Evolutionary conservation across 2,797 vertebrate genomes (phyloP).

Genomic region (Protosalanx chinensis): DNA sequence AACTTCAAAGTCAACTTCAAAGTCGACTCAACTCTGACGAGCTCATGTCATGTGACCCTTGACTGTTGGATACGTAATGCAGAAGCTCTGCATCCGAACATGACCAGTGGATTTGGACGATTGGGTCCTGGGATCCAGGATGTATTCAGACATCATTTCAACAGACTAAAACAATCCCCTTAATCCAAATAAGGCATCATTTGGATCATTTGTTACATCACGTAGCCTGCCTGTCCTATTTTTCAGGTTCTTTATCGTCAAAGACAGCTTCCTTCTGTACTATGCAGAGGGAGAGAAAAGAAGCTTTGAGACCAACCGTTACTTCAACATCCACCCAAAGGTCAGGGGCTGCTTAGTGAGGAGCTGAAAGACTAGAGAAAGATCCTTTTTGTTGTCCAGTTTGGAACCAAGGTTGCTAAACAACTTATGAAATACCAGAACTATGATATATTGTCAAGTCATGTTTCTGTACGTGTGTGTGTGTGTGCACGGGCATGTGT

Average conservation of each 20-base stretch:
- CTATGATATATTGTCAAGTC: too few relatives aligned
- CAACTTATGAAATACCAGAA: too few relatives aligned
- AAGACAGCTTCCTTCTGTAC: constrained; percentile 96
- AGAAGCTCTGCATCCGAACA: too few relatives aligned
- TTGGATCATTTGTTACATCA: background rate
- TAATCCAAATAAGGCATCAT: background rate
- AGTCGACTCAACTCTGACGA: too few relatives aligned
- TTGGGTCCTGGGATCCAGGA: too few relatives aligned
- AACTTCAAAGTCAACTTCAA: too few relatives aligned
- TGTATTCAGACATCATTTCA: too few relatives aligned
- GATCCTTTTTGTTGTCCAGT: background rate
- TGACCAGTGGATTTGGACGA: too few relatives aligned
- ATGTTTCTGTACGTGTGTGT: background rate
- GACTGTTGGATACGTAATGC: too few relatives aligned
- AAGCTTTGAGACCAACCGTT: constrained; percentile 90
- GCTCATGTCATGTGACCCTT: too few relatives aligned
- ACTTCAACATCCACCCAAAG: constrained; percentile 98
- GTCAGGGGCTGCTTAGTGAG: constrained; percentile 63
- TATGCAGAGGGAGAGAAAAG: constrained; percentile 92
- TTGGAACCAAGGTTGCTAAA: background rate
- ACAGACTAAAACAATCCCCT: too few relatives aligned
- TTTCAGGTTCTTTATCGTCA: constrained; percentile 93
- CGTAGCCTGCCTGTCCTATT: constrained; percentile 23
- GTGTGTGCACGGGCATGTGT: background rate
- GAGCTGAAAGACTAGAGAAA: background rate